Evolutionary conservation across 2,797 vertebrate genomes (phyloP), one percentile per base, ranked within the genome.

Genomic region (Chaunax sp.): DNA sequence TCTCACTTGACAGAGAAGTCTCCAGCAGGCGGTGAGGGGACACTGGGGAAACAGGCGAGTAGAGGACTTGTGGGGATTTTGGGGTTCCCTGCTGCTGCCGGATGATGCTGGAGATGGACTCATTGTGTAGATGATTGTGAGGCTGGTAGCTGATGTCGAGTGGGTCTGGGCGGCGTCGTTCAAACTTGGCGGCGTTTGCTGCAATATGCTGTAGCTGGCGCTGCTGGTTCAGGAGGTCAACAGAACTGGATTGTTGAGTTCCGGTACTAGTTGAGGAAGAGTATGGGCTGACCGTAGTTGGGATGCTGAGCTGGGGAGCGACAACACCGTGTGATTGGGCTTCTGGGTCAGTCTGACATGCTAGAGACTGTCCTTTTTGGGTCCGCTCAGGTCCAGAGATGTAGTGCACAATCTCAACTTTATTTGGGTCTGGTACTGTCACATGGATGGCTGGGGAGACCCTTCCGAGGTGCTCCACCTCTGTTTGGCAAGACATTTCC

Each of bases 351-450:
- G 98, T 99, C 90, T 99, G 98, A 86, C 98, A 99, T 63, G 96
- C 97, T 62, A 99, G 85, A 77, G 98, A 99, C 90, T 99, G 97
- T 0, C 98, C 98, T 11, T 92, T 96, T 54, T 95, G 94, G 0
- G 97, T 99, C 82, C 97, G 95, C 91, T 99, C 98, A 0, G 98
- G 97, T 14, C 97, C 98, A 0, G 98, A 99, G 80, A 99, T 99
- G 87, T 99, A 98, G 79, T 96, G 96, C 41, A 99, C 78, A 0
- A 99, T 99, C 86, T 99, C 98, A 58, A 98, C 97, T 77, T 95
- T 95, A 57, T 93, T 95, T 20, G 97, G 96, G 75, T 99, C 98
- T 0, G 96, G 94, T n/a, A 95, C 92, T 9, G 96, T 97, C 74
- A 98, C 96, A 63, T 96, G 97, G 75, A 99, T 98, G 57, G 96